A percentile compares a stretch with the other conserved stretches of the same genome.
Evolutionary conservation across 2,888 invertebrate genomes (phyloP).

Genomic region (Ceriagrion tenellum): DNA sequence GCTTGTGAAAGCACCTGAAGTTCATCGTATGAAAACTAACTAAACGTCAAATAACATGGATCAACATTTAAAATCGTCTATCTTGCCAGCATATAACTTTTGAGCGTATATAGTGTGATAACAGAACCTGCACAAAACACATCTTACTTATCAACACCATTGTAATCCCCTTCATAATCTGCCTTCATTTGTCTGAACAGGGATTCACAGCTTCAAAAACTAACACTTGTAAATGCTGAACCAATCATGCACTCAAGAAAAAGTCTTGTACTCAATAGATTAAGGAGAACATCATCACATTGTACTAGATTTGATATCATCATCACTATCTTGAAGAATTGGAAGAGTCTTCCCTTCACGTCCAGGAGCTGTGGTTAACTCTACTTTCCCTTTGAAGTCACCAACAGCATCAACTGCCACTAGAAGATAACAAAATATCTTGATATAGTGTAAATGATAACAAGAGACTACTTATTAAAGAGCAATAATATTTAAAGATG

Average conservation of each 20-base stretch:
- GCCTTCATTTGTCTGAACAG: neutral
- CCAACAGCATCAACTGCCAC: constrained; percentile 52
- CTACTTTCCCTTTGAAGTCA: constrained; percentile 53
- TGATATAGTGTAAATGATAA: neutral
- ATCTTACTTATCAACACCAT: constrained; percentile 20
- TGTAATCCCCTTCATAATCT: neutral
- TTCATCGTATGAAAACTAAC: constrained; percentile 58
- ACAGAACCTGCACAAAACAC: constrained; percentile 12
- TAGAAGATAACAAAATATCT: neutral
- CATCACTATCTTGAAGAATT: constrained; percentile 51
- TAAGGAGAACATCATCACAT: constrained; percentile 35
- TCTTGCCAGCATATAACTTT: constrained; percentile 33
- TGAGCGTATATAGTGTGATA: constrained; percentile 15
- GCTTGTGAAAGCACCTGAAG: constrained; percentile 52
- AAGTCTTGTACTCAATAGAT: neutral
- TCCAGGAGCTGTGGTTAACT: constrained; percentile 41
- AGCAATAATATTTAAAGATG: neutral
- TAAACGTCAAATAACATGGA: constrained; percentile 43
- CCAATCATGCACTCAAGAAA: constrained; percentile 4
- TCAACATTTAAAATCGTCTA: constrained; percentile 41
- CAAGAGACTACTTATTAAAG: neutral
- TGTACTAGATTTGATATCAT: constrained; percentile 56
- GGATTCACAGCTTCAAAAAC: constrained; percentile 34
- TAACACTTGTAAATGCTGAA: constrained; percentile 39
- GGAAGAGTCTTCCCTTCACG: constrained; percentile 48